A percentile compares a stretch with the other conserved stretches of the same genome.
These are phyloP conservation scores for Periparus ater DNA, from an alignment of 2,797 vertebrate species.

Conservation along the genomic window DNA sequence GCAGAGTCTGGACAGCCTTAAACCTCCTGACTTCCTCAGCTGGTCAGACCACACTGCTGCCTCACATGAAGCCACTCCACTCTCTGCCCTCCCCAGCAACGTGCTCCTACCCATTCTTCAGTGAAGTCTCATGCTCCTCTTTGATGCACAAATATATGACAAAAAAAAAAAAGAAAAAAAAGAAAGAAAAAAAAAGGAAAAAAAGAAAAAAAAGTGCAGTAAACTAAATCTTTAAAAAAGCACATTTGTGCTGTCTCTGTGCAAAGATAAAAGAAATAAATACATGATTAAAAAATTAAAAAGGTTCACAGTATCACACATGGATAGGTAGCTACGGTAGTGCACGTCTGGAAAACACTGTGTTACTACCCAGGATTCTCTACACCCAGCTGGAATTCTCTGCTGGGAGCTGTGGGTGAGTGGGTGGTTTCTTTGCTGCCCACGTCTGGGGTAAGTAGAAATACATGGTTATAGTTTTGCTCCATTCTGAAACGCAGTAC, in stretches of 20 bases:
- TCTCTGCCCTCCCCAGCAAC: slow-evolving; percentile 32
- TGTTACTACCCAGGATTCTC: slow-evolving; percentile 48
- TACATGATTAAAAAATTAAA: slow-evolving; percentile 56
- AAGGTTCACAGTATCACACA: slow-evolving; percentile 71
- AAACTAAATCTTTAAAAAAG: slow-evolving; percentile 67
- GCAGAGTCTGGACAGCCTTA: slow-evolving; percentile 22
- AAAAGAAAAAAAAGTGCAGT: slow-evolving; percentile 19
- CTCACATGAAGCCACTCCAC: not conserved
- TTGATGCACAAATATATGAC: slow-evolving; percentile 22
- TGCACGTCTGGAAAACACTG: slow-evolving; percentile 57
- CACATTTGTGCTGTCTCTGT: slow-evolving; percentile 68
- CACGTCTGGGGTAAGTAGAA: slow-evolving; percentile 36
- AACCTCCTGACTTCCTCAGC: not conserved
- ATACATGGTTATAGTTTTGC: slow-evolving; percentile 40
- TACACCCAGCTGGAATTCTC: slow-evolving; percentile 2
- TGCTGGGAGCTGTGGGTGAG: not conserved
- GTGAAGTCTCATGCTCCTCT: slow-evolving; percentile 18
- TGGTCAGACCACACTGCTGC: not conserved
- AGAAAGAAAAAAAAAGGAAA: not conserved
- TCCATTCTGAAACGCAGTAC: slow-evolving; percentile 26
- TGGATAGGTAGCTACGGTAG: slow-evolving; percentile 60
- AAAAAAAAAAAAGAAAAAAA: not conserved
- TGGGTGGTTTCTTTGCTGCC: slow-evolving; percentile 45
- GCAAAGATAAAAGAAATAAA: slow-evolving; percentile 77
- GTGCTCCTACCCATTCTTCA: slow-evolving; percentile 38